Evolutionary conservation across 2,888 invertebrate genomes (phyloP).

Genomic region (Torymus aiolomorphi): DNA sequence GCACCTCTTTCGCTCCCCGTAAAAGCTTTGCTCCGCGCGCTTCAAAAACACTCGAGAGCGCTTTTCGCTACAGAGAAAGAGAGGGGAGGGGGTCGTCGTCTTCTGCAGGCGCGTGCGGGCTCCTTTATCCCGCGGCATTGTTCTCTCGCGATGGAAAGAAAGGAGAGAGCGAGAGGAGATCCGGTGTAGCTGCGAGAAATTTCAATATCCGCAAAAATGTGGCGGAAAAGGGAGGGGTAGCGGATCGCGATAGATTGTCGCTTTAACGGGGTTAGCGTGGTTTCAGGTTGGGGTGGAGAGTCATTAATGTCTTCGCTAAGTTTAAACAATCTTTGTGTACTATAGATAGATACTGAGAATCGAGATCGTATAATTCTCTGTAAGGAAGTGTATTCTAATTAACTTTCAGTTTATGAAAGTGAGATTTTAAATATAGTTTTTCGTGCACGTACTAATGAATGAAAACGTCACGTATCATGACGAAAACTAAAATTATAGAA

Average conservation of each 20-base stretch:
- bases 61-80: neutral
- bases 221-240: neutral
- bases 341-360: no score
- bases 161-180: neutral
- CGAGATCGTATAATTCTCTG: no score
- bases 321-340: no score
- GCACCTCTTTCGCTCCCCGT: constrained; percentile 3
- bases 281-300: no score
- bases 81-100: neutral
- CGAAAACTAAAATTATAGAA: no score
- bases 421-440: no score
- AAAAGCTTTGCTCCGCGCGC: constrained; percentile 41
- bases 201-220: constrained; percentile 12
- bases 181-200: neutral
- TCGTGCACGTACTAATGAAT: no score
- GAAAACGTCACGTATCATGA: no score
- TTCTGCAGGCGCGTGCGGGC: neutral
- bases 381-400: no score
- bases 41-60: constrained; percentile 37
- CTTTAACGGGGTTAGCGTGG: no score
- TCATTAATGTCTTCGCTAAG: no score
- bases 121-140: constrained; percentile 15
- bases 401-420: no score
- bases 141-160: neutral
- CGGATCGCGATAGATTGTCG: neutral